Base-by-base conservation (phyloP, 2,113 vertebrate genomes). In the Probosciger aterrimus region DNA sequence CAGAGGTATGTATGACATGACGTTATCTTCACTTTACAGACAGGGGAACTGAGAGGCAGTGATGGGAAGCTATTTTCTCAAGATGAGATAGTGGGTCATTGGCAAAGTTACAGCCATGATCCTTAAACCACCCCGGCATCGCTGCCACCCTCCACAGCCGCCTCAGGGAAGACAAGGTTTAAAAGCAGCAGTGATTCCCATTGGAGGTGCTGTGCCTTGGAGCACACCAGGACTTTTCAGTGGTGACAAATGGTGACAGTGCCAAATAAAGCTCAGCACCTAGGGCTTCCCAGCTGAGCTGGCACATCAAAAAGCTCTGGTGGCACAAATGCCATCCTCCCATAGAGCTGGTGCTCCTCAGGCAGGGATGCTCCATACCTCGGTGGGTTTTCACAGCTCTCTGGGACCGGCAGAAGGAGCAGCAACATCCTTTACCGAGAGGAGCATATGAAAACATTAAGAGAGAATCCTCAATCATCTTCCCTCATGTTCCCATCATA, bases 181-280 rank as follows among this genome's bases (percentile, higher is more conserved):
- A 11, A 53, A 62, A 15, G 35, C 4, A 0, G 20, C 63, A 59
- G 22, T 0, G 1, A 39, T 70, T 43, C 46, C 62, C 6, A 0
- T 1, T 19, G 28, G 33, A 70, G 50, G 27, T 44, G 44, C 74
- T 28, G 16, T 7, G 50, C 70, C 84, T n/a, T 0, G 0, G 25
- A 62, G 67, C 55, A 37, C 0, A 0, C 37, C 84, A 67, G 52
- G 30, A 22, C 20, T 30, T 73, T 6, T 19, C 37, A n/a, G 41
- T 9, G 50, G 53, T 59, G 67, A 74, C 60, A 82, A 27, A 10
- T 0, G 0, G 37, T 25, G 79, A 46, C 69, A 17, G n/a, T 1
- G 31, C 2, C 82, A 35, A 47, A 62, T 23, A 46, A 39, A 89
- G 63, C 63, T 7, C 59, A 53, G 67, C 28, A 62, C 52, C 6